Evolutionary conservation across 2,113 vertebrate species (phyloP).

Genomic region (Aptenodytes patagonicus): DNA sequence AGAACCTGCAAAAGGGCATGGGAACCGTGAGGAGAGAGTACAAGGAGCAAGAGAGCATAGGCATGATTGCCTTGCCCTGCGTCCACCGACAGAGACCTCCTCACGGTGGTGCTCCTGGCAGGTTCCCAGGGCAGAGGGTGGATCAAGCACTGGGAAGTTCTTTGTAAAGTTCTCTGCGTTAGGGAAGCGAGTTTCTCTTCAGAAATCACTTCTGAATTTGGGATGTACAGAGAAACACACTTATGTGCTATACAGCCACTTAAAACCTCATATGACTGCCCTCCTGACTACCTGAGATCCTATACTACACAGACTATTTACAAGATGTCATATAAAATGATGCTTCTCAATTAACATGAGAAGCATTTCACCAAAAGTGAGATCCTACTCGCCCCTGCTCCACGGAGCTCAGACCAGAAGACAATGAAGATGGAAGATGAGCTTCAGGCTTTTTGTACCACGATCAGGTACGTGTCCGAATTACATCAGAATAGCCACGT

Average conservation of each 20-base stretch:
- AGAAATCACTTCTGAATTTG: background rate
- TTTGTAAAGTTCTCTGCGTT: background rate
- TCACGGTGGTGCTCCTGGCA: background rate
- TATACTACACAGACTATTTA: rapidly evolving
- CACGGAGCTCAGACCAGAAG: background rate
- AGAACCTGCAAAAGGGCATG: background rate
- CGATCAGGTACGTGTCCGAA: rapidly evolving
- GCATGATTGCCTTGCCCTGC: rapidly evolving
- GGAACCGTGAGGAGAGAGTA: background rate
- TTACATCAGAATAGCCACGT: background rate
- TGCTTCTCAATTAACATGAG: background rate
- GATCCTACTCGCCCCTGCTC: background rate
- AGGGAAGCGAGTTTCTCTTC: background rate
- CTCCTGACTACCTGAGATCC: rapidly evolving
- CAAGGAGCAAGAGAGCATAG: background rate
- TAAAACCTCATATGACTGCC: background rate
- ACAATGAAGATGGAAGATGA: background rate
- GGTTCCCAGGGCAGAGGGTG: background rate
- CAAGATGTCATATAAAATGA: background rate
- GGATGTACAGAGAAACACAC: background rate
- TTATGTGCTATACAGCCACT: background rate
- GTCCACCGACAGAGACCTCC: background rate
- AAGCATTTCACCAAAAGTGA: background rate
- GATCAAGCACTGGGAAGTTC: background rate
- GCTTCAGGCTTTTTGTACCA: background rate